Evolutionary conservation across 1,140 invertebrate species (phyloP), one percentile per base, ranked within the genome.

Genomic region (Episyrphus balteatus): DNA sequence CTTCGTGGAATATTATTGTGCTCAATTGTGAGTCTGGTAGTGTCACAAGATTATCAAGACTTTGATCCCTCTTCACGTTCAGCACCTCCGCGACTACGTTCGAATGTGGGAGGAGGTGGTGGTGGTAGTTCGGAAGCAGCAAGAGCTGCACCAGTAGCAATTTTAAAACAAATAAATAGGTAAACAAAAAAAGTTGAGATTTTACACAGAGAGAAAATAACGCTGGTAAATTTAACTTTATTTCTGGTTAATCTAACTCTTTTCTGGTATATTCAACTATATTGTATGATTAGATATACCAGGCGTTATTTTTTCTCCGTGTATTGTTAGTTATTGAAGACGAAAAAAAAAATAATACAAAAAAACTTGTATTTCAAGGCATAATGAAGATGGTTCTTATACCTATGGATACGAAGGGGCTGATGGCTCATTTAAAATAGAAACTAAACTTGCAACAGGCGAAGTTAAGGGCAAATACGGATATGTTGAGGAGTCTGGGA

Each of bases 381-480:
- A 87, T 71, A 87, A 88, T 53, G 84, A 88, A 58, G 85, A 89
- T 61, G 87, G 86, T 42, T 86, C 84, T 0, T 91, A 91, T 64
- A 89, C 86, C 0, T 91, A 88, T 55, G 86, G 86, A 1, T 91
- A 88, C 64, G 86, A 89, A 62, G 84, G 83, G 10, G 84, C 80
- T 12, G 84, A 88, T 57, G 86, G 87, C 37, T 83, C 83, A 5
- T 88, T 89, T 69, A 89, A 89, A 67, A 88, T 89, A 53, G 86
- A 91, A 62, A 88, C 86, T 8, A 88, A 90, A 59, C 67, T 82
- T 30, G 75, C 81, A 0, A 80, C 75, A 14, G 86, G 87, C 0
- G 82, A 88, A 50, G 85, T 90, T 1, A 83, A 83, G 59, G 87
- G 87, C 46, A 88, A 88, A 61, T 89, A 89, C 57, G 86, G 90